Evolutionary conservation across 2,888 invertebrate species (phyloP), one percentile per base, ranked within the genome.

Genomic region (Lottia gigantea): DNA sequence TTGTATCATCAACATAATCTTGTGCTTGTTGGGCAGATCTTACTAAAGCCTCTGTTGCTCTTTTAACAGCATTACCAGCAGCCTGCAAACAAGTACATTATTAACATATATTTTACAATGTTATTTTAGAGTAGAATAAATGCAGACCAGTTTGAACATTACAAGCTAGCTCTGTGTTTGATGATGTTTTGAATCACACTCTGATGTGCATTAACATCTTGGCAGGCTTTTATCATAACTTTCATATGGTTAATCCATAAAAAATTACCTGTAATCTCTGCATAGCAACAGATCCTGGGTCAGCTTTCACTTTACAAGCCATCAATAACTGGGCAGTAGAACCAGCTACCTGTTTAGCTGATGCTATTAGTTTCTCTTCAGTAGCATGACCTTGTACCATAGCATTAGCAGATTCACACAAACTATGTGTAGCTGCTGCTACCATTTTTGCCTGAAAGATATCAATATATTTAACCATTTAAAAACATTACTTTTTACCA

Each of bases 221-320:
- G 31, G 31, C 3, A n/a, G n/a, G n/a, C n/a, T n/a, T n/a, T n/a
- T n/a, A n/a, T n/a, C n/a, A n/a, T n/a, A n/a, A n/a, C n/a, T n/a
- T n/a, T n/a, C n/a, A 31, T 31, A 2, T 31, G 31, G 26, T 7
- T 64, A 6, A 12, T 25, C 7, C 19, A 25, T 25, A 49, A 25
- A 2, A 40, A 62, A 79, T 71, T 80, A 91, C 91, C 89, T 92
- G 92, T 55, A 98, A 91, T 15, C 98, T 92, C 64, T 95, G 93
- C 66, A 97, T 98, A 11, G 96, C 94, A 80, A 96, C 95, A 11
- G 97, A 96, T 74, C 96, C 95, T 0, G 96, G 95, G 90, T 98
- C 98, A 0, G 98, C 97, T 89, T 98, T 98, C 71, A 99, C 98
- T 91, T 98, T 97, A 90, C 99, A 99, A 0, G 99, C 98, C 64